Base-by-base conservation (phyloP, 2,888 invertebrate species). In the Clostera curtula region DNA sequence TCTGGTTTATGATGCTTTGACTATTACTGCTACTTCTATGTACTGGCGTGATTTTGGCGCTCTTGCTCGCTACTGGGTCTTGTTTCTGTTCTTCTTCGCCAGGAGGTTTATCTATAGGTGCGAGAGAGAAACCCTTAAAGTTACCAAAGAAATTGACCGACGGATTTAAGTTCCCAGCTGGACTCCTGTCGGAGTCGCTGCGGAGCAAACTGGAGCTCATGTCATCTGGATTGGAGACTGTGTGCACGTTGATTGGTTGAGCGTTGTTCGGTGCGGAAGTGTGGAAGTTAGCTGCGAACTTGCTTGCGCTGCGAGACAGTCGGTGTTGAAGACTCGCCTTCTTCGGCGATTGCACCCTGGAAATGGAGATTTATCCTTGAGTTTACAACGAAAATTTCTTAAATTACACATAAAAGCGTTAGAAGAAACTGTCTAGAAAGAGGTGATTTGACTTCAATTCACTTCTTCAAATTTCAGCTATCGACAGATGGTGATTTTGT, bases 121-220 rank as follows among this genome's bases (percentile, higher is more conserved):
- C 86, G 21, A 95, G 84, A 0, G 91, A 90, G 68, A 95, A 95
- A 1, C 95, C 95, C 70, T 93, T 93, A 75, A 93, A 94, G 53
- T 93, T 92, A 1, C 95, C 95, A 64, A 93, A 93, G 73, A 95
- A 89, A 52, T 90, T 90, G 34, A 86, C 72, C 15, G 85, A 62
- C 22, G 85, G 79, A 43, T 80, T 82, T 2, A 82, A 49, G 23
- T 76, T 72, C 1, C 83, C 79, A 8, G 84, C 63, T 1, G 85
- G 85, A 10, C 77, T 82, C 9, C 71, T 43, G 15, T 71, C 85
- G 0, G 85, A 77, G 28, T 87, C 86, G 7, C 83, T 82, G 29
- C 87, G 83, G 0, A 91, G 70, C 0, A 91, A 67, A 4, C 90
- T 90, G 8, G 90, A 90, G 63, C 89, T 87, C 87, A 88, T 90